Evolutionary conservation across 2,797 vertebrate genomes (phyloP).

Genomic region (Apogon talboti): DNA sequence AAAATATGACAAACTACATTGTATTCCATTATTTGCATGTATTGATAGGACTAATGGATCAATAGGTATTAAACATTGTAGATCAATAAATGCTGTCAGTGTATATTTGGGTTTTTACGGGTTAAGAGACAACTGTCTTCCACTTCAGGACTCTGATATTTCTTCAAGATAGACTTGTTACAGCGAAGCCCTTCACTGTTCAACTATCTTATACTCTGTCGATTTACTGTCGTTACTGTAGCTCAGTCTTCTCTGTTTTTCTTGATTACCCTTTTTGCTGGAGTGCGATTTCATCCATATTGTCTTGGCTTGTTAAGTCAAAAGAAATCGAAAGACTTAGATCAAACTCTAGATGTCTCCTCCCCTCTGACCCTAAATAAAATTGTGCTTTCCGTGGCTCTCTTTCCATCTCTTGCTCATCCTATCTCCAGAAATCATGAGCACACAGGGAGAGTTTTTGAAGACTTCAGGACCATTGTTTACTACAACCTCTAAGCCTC

Average conservation of each 20-base stretch:
- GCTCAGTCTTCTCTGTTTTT: constrained; percentile 1
- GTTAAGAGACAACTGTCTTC: too few relatives aligned
- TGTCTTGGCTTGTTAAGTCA: constrained; percentile 56
- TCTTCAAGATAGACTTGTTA: constrained; percentile 19
- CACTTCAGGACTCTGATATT: constrained; percentile 17
- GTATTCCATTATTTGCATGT: too few relatives aligned
- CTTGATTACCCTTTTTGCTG: constrained; percentile 12
- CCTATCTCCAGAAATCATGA: constrained; percentile 55
- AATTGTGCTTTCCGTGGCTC: constrained; percentile 22
- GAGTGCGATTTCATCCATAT: constrained; percentile 57
- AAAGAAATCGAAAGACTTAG: constrained; percentile 49
- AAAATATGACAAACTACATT: too few relatives aligned
- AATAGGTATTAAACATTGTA: too few relatives aligned
- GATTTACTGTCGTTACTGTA: constrained; percentile 8
- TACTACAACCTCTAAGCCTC: constrained; percentile 67
- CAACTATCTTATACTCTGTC: constrained; percentile 34
- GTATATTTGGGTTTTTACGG: too few relatives aligned
- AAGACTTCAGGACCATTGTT: constrained; percentile 72
- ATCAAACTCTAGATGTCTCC: constrained; percentile 42
- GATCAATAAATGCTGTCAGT: too few relatives aligned
- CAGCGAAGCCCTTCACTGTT: constrained; percentile 18
- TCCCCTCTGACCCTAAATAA: constrained; percentile 39
- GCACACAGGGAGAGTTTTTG: constrained; percentile 47
- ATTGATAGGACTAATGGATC: too few relatives aligned
- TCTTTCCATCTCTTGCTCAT: constrained; percentile 17